Evolutionary conservation across 2,888 invertebrate species (phyloP), one percentile per base, ranked within the genome.

Genomic region (Ichneumoninae sp.): DNA sequence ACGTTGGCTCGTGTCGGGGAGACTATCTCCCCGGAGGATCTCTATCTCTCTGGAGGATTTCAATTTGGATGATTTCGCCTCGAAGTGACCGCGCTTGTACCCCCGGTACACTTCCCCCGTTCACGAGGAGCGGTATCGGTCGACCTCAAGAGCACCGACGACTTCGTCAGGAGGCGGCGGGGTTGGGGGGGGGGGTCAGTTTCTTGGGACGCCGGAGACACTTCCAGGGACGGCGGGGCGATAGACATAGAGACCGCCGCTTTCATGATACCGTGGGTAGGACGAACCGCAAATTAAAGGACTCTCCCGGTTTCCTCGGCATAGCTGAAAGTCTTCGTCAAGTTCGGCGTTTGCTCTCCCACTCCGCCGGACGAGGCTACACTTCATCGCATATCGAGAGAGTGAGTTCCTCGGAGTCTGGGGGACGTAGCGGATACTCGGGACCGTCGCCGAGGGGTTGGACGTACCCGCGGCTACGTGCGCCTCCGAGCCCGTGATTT

Each of bases 1-100:
- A 16, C 33, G 60, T 10, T 73, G 26, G 71, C 71, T 57, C 44
- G 40, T 65, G 4, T 19, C 44, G 40, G 66, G 66, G 54, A 71
- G 70, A 71, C 52, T 60, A 57, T 26, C 68, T 71, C 73, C n/a
- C n/a, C n/a, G n/a, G n/a, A n/a, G n/a, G n/a, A n/a, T n/a, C n/a
- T n/a, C n/a, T n/a, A n/a, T n/a, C n/a, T n/a, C n/a, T 68, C 44
- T 22, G 1, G 63, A 68, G 76, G 80, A 85, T 85, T 83, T 80
- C 85, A 83, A 85, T 85, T 85, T 83, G 83, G 79, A 77, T 76
- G 85, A 66, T 79, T 82, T 82, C 71, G 66, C 79, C 75, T 79
- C 71, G 57, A 82, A 82, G 63, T 85, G 82, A 85, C 82, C 79
- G 52, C 70, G 71, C 77, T 84, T 80, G 78, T 63, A 30, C 60